phyloP scores from a whole-genome alignment of 2,797 vertebrate species.

The Mus spretus region DNA sequence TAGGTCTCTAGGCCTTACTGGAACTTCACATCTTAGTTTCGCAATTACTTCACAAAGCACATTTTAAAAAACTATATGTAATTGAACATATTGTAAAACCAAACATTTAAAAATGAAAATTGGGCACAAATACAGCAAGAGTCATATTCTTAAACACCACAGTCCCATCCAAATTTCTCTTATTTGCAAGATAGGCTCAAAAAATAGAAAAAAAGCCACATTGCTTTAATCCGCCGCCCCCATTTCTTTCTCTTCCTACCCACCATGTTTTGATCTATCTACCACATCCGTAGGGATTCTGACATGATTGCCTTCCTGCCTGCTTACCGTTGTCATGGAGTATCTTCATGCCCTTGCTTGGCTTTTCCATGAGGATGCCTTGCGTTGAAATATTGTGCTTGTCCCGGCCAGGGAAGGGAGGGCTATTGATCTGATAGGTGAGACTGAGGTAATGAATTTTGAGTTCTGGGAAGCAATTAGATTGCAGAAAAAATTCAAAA shows the following conservation, averaged over 20 bases:
- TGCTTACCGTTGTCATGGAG: not conserved
- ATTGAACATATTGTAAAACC: conserved; percentile 13
- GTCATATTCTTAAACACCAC: conserved; percentile 33
- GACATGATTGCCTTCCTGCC: not conserved
- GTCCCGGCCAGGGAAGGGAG: not conserved
- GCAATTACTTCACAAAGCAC: not conserved
- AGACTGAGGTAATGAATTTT: conserved; percentile 32
- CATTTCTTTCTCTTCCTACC: not conserved
- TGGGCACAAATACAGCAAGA: not conserved
- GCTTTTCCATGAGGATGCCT: not conserved
- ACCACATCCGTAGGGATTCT: not conserved
- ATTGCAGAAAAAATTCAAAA: conserved; percentile 13
- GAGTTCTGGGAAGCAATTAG: not conserved
- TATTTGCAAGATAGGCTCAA: conserved; percentile 5
- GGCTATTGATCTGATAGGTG: not conserved
- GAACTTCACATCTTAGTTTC: conserved; percentile 19
- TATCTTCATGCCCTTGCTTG: not conserved
- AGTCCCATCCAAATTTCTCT: not conserved
- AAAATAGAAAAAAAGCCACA: not conserved
- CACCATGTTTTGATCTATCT: not conserved
- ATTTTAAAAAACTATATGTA: not conserved
- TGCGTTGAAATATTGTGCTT: not conserved
- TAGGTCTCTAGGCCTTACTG: not conserved
- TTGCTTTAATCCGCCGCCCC: not conserved
- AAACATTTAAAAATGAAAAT: conserved; percentile 50